Evolutionary conservation across 2,113 vertebrate genomes (phyloP).

Genomic region (Microtus ochrogaster): DNA sequence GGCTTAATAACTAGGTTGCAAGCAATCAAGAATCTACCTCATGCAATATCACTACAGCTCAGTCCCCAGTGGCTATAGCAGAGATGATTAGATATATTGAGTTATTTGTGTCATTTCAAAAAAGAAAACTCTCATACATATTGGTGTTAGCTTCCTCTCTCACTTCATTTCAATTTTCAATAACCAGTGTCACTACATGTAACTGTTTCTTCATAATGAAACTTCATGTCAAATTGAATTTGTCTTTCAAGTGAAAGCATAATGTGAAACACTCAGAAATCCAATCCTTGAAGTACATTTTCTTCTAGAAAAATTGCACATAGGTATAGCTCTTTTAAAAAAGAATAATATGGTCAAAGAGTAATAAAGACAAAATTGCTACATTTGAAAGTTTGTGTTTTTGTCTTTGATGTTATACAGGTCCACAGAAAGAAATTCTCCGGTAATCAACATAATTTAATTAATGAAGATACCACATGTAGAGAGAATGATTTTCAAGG

Average conservation of each 20-base stretch:
- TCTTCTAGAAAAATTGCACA: slow-evolving; percentile 51
- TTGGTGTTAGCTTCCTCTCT: slow-evolving; percentile 84
- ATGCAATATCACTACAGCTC: slow-evolving; percentile 75
- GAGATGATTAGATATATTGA: slow-evolving; percentile 87
- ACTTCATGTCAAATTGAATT: slow-evolving; percentile 83
- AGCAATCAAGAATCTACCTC: slow-evolving; percentile 83
- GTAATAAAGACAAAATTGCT: slow-evolving; percentile 39
- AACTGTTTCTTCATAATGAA: slow-evolving; percentile 85
- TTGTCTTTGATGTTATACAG: slow-evolving; percentile 35
- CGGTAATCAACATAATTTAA: slow-evolving; percentile 53
- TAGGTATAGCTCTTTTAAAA: background rate
- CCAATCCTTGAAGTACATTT: slow-evolving; percentile 72
- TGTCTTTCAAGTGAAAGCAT: slow-evolving; percentile 81
- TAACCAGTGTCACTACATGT: slow-evolving; percentile 85
- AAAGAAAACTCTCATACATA: slow-evolving; percentile 82
- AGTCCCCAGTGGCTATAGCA: slow-evolving; percentile 83
- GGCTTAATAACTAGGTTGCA: slow-evolving; percentile 83
- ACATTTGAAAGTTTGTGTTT: background rate
- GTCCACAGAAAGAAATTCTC: background rate
- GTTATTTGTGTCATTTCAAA: slow-evolving; percentile 85
- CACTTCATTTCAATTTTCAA: slow-evolving; percentile 89
- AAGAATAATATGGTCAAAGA: slow-evolving; percentile 41
- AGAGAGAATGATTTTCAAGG: slow-evolving; percentile 33
- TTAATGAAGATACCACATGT: slow-evolving; percentile 18
- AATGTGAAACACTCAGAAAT: slow-evolving; percentile 77